These are phyloP conservation scores for Ailurus styani DNA, from an alignment of 2,113 vertebrate genomes.

Conservation along the genomic window DNA sequence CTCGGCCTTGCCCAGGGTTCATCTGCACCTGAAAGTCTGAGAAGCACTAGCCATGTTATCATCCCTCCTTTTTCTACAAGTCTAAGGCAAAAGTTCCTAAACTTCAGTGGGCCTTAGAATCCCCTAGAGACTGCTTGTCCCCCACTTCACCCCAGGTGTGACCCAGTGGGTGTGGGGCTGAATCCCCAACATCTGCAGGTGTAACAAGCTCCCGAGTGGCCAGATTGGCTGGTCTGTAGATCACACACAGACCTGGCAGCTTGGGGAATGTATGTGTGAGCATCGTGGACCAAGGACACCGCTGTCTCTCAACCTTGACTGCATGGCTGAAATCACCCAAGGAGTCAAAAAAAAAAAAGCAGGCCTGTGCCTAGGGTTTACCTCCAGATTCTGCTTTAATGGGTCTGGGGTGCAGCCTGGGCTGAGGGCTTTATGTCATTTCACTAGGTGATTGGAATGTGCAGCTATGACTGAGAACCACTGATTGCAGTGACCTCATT, in stretches of 20 bases:
- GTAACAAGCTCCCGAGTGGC: neutral
- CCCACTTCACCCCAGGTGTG: neutral
- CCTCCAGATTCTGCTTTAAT: neutral
- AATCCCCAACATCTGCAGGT: neutral
- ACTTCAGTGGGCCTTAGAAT: neutral
- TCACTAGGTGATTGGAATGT: neutral
- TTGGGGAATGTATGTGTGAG: neutral
- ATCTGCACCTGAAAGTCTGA: neutral
- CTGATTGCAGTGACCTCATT: neutral
- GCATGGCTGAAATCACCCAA: neutral
- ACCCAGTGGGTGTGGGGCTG: no score
- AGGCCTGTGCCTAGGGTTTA: neutral
- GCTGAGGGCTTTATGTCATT: neutral
- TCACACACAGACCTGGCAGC: neutral
- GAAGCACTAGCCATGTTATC: no score
- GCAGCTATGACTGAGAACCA: neutral
- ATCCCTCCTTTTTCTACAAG: neutral
- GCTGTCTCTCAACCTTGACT: neutral
- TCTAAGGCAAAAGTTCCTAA: neutral
- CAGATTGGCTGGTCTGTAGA: neutral
- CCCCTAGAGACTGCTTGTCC: neutral
- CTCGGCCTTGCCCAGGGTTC: neutral
- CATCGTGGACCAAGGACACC: neutral
- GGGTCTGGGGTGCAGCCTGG: neutral
- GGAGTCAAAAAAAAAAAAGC: neutral